Base-by-base conservation (phyloP, 2,888 invertebrate genomes). In the Campaea margaritaria region DNA sequence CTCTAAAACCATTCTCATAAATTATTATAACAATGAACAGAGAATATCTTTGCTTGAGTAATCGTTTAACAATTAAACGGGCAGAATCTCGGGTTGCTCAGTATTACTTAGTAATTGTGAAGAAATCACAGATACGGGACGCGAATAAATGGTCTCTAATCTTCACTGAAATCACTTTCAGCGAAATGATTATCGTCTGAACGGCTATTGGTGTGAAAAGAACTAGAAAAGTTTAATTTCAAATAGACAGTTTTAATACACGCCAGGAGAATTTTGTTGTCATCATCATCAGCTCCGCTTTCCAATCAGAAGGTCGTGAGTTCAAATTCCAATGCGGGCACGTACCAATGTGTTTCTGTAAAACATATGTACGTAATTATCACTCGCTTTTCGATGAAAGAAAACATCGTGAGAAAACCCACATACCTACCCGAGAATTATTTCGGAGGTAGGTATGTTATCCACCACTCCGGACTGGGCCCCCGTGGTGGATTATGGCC, bases 161-260 rank as follows among this genome's bases (percentile, higher is more conserved):
- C 28, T 31, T 13, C 10, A 14, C 31, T 31, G 45, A 31, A 43
- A 45, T 45, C 14, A 31, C 31, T 45, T 31, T 31, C 13, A 10
- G 31, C 31, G 28, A 31, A 45, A 45, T 31, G 45, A 45, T 45
- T 45, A 31, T 45, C 10, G 10, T 10, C 14, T 14, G 45, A 44
- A 28, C 7, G 28, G 16, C 10, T 11, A 12, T 15, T 42, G 15
- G 16, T 44, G 43, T 9, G n/a, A 44, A 44, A n/a, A 16, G 16
- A 14, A 39, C 3, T 8, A 5, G 39, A 13, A 8, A 13, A 7
- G 39, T 1, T 13, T 14, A 36, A 36, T 36, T 36, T 36, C 10
- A 12, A 36, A 12, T 10, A 36, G 10, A 36, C 10, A 12, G 36
- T n/a, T 10, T 12, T 36, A 12, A 36, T 12, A n/a, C 2, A 21